These are phyloP conservation scores for Leistus spinibarbis DNA, from an alignment of 2,888 invertebrate genomes.

Conservation along the genomic window DNA sequence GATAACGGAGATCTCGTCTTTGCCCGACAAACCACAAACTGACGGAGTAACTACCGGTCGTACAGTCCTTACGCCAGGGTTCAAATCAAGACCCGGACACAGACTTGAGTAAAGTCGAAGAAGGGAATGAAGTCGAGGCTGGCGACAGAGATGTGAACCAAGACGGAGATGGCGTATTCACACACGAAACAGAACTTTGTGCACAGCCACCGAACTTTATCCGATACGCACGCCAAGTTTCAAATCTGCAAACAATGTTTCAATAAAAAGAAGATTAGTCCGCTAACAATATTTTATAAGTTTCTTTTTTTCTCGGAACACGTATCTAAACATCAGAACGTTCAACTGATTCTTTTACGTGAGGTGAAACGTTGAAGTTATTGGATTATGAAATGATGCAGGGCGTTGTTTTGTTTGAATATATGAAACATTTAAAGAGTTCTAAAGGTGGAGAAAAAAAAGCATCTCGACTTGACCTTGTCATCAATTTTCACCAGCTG, in stretches of 20 bases:
- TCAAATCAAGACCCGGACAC: not conserved
- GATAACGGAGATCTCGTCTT: conserved; percentile 21
- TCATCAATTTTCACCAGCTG: too few relatives aligned
- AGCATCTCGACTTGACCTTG: too few relatives aligned
- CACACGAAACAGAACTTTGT: conserved; percentile 11
- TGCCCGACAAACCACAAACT: conserved; percentile 35
- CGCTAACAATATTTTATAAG: conserved; percentile 14
- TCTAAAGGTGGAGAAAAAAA: too few relatives aligned
- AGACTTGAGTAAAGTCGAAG: not conserved
- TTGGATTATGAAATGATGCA: not conserved
- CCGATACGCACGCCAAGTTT: conserved; percentile 16
- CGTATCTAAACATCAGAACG: not conserved
- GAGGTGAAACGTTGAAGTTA: conserved; percentile 10
- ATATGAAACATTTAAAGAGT: too few relatives aligned
- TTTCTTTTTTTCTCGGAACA: not conserved
- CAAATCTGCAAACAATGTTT: conserved; percentile 16
- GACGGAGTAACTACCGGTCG: conserved; percentile 16
- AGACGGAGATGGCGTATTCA: not conserved
- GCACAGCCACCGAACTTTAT: conserved; percentile 14
- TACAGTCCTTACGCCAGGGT: not conserved
- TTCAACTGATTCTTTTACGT: conserved; percentile 17
- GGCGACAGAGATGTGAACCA: not conserved
- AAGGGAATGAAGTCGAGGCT: not conserved
- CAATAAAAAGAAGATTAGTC: conserved; percentile 17
- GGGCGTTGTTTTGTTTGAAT: not conserved